Evolutionary conservation across 2,113 vertebrate genomes (phyloP).

Genomic region (Chloropsis cyanopogon): DNA sequence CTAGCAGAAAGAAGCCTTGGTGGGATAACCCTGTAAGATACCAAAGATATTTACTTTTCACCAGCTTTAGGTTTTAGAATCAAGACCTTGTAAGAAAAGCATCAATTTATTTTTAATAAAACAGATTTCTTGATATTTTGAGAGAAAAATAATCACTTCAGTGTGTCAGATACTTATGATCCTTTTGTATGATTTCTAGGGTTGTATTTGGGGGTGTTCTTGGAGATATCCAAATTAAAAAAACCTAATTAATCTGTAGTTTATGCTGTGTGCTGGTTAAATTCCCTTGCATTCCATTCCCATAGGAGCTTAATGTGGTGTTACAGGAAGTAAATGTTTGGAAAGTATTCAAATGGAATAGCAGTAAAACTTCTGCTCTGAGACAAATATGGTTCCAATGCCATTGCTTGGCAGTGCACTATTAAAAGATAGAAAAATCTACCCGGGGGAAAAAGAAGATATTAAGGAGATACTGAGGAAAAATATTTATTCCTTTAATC

Average conservation of each 20-base stretch:
- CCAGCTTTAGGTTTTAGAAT: background rate
- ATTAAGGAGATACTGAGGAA: background rate
- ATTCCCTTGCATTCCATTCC: background rate
- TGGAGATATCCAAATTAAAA: background rate
- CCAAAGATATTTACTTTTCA: background rate
- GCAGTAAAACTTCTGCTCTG: background rate
- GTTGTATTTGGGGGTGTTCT: background rate
- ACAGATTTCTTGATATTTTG: background rate
- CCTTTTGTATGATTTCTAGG: background rate
- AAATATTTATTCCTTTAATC: background rate
- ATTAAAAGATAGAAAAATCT: background rate
- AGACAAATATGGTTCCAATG: background rate
- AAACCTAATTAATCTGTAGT: background rate
- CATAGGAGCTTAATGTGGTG: background rate
- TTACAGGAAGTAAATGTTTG: background rate
- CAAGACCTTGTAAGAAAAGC: background rate
- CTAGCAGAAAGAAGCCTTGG: background rate
- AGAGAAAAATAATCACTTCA: background rate
- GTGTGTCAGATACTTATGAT: background rate
- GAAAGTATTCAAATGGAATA: background rate
- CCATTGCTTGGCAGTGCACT: background rate
- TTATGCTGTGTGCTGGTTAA: background rate
- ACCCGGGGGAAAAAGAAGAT: accelerated
- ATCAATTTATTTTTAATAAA: background rate
- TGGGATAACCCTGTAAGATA: background rate